Evolutionary conservation across 2,113 vertebrate genomes (phyloP).

Genomic region (Thamnophis sirtalis): DNA sequence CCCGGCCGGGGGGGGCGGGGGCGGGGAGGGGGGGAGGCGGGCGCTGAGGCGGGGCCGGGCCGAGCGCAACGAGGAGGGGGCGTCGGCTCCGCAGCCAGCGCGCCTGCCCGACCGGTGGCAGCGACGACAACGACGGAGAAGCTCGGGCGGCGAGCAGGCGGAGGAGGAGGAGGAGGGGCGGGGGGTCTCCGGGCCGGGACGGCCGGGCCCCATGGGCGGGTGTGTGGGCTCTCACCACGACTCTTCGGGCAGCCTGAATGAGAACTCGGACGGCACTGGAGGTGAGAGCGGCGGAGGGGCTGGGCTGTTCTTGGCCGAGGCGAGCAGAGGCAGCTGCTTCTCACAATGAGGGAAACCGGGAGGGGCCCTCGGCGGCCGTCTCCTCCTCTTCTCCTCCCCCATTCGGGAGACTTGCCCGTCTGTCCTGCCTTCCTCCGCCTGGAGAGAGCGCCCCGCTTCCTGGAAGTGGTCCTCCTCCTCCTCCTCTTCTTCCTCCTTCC

Average conservation of each 20-base stretch:
- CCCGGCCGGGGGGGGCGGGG: neutral
- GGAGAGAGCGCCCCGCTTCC: neutral
- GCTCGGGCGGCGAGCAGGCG: slow-evolving; percentile 47
- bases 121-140: slow-evolving; percentile 35
- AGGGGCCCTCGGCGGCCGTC: slow-evolving; percentile 19
- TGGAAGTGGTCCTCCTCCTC: neutral
- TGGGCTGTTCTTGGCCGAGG: slow-evolving; percentile 23
- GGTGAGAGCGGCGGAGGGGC: slow-evolving; percentile 67
- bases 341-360: neutral
- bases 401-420: neutral
- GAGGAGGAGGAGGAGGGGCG: slow-evolving; percentile 52
- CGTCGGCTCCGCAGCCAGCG: slow-evolving; percentile 42
- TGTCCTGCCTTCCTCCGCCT: neutral
- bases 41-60: neutral
- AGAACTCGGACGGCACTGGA: slow-evolving; percentile 94
- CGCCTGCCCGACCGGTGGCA: slow-evolving; percentile 53
- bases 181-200: slow-evolving; percentile 53
- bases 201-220: slow-evolving; percentile 90
- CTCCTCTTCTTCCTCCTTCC: neutral
- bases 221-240: slow-evolving; percentile 97
- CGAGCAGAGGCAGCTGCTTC: neutral
- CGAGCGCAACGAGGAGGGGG: slow-evolving; percentile 23
- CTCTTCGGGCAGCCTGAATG: slow-evolving; percentile 95
- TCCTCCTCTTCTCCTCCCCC: neutral
- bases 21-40: neutral